A percentile compares a stretch with the other conserved stretches of the same genome.
Evolutionary conservation across 2,888 invertebrate species (phyloP).

Genomic region (Cryptophagus acutangulus): DNA sequence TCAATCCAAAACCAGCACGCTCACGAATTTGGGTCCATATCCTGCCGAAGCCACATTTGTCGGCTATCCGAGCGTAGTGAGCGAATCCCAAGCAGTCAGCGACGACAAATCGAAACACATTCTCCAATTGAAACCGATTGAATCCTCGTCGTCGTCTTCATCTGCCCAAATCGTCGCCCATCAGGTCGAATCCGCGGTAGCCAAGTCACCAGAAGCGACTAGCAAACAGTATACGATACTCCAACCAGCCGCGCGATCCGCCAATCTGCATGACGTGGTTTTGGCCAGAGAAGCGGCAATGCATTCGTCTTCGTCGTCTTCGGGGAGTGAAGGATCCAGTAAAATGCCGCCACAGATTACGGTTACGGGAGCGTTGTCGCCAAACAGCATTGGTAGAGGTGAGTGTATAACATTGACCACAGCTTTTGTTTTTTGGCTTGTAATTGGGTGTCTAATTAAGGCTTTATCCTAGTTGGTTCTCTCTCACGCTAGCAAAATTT

Average conservation of each 20-base stretch:
- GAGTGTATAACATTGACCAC: no score
- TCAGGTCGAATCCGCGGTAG: constrained; percentile 32
- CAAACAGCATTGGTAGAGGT: constrained; percentile 75
- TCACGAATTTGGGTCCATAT: constrained; percentile 55
- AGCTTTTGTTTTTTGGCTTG: no score
- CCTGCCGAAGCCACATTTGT: constrained; percentile 72
- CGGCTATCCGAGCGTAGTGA: constrained; percentile 56
- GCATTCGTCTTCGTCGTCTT: constrained; percentile 17
- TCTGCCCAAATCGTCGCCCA: no score
- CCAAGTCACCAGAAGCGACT: constrained; percentile 47
- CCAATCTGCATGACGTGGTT: constrained; percentile 69
- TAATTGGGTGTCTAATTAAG: no score
- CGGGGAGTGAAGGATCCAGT: constrained; percentile 46
- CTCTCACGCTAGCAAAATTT: no score
- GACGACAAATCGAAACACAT: constrained; percentile 51
- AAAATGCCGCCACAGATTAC: constrained; percentile 32
- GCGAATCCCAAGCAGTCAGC: constrained; percentile 28
- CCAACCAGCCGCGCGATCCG: constrained; percentile 80
- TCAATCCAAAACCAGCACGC: constrained; percentile 42
- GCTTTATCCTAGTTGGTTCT: no score
- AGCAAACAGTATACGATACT: constrained; percentile 83
- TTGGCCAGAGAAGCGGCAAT: constrained; percentile 54
- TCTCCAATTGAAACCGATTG: constrained; percentile 47
- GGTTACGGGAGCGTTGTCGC: constrained; percentile 59
- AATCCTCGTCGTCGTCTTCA: constrained; percentile 24